These are phyloP conservation scores for Lasioglossum oenotherae DNA, from an alignment of 2,888 invertebrate species.

Conservation along the genomic window DNA sequence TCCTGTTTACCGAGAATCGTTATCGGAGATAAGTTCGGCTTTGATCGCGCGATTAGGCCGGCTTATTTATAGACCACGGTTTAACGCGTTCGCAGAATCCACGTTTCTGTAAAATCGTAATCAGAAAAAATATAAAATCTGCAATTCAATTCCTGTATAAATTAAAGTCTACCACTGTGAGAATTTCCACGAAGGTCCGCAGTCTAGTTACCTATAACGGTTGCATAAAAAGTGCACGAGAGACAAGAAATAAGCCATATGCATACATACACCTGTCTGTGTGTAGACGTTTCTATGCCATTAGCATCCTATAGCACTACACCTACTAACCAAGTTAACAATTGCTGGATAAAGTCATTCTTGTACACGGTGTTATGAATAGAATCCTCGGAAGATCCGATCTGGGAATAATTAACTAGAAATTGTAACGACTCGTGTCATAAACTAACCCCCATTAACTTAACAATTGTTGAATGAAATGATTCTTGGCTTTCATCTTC, in stretches of 20 bases:
- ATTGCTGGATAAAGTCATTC: not conserved
- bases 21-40: slow-evolving; percentile 31
- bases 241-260: slow-evolving; percentile 7
- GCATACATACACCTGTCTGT: not conserved
- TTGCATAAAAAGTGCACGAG: slow-evolving; percentile 2
- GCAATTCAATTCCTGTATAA: not conserved
- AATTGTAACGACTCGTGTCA: not conserved
- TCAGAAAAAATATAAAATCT: not conserved
- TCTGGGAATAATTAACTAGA: not conserved
- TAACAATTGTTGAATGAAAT: not conserved
- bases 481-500: not conserved
- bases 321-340: slow-evolving; percentile 7
- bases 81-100: not conserved
- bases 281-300: not conserved
- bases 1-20: slow-evolving; percentile 1
- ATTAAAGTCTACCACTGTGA: not conserved
- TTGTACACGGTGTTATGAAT: not conserved
- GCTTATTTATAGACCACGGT: not conserved
- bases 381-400: not conserved
- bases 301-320: not conserved
- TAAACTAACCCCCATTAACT: not conserved
- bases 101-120: not conserved
- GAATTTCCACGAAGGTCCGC: not conserved
- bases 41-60: not conserved
- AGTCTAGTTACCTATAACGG: not conserved